Conservation (phyloP, 2,888 invertebrate species). For the Dasysyrphus tricinctus region DNA sequence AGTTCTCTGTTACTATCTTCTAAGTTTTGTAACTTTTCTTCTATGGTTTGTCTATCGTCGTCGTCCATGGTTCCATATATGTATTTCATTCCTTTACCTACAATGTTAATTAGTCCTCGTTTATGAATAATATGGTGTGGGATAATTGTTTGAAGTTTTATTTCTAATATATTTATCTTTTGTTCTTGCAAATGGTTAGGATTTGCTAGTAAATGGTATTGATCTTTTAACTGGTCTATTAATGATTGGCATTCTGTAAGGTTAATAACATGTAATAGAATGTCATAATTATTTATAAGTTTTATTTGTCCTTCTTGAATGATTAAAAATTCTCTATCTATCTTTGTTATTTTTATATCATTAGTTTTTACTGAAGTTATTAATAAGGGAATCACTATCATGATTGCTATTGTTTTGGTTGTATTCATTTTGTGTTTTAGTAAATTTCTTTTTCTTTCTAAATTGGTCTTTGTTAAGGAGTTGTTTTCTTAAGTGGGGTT, state of each 20-base stretch:
- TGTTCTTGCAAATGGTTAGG: not conserved
- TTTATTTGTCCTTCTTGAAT: constrained; percentile 20
- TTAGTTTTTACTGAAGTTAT: not conserved
- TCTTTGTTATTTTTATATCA: constrained; percentile 18
- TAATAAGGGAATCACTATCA: constrained; percentile 2
- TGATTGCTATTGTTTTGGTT: not conserved
- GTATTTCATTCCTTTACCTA: constrained; percentile 21
- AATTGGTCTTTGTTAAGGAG: constrained; percentile 4
- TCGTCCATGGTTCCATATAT: constrained; percentile 38
- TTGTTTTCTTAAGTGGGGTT: constrained; percentile 14
- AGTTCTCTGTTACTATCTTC: constrained; percentile 11
- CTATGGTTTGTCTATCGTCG: constrained; percentile 21
- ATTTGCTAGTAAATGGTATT: constrained; percentile 2
- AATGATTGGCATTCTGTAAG: constrained; percentile 24
- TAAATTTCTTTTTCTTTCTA: constrained; percentile 5
- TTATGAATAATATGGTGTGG: constrained; percentile 22
- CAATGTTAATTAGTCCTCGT: not conserved
- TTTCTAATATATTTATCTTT: constrained; percentile 15
- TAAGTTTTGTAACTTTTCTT: constrained; percentile 3
- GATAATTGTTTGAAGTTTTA: constrained; percentile 22
- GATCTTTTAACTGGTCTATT: constrained; percentile 13
- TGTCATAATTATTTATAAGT: constrained; percentile 13
- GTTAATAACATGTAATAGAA: constrained; percentile 21
- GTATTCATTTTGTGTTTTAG: constrained; percentile 11
- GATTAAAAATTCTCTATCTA: constrained; percentile 19